Evolutionary conservation across 1,140 invertebrate species (phyloP), one percentile per base, ranked within the genome.

Genomic region (Temnothorax longispinosus): DNA sequence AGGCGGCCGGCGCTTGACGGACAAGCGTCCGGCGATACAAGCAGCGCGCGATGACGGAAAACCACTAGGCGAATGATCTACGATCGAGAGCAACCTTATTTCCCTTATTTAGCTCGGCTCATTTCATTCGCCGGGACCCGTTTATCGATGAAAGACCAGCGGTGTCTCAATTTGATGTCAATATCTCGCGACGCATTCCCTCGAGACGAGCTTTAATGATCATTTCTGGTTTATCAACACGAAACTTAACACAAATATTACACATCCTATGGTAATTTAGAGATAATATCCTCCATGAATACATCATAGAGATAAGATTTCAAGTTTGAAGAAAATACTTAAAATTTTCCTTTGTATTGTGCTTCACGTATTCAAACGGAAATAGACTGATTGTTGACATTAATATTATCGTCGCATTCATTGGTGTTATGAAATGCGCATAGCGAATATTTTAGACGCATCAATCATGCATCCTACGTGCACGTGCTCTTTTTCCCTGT

Each of bases 1-100:
- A 75, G 80, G 80, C 80, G 44, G 54, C 27, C 54, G 80, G 18
- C 54, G 50, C 38, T 27, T 69, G 62, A 80, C 62, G 8, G 50
- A 72, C 50, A 13, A 7, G 1, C 78, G 38, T 32, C 13, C 38
- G 11, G 11, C 11, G n/a, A 10, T 41, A 47, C 2, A 6, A 47
- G 38, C 77, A 69, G 78, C 78, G 60, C 78, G 47, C 58, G 41
- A 72, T 32, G 67, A 82, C 67, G 67, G 54, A 41, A 82, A 74
- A 82, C 1, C 67, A 18, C 27, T 35, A 27, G 8, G 11, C 35
- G 69, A 60, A 32, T 75, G 80, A 84, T 84, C 80, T 47, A 75
- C 41, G 54, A 75, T 60, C 44, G 41, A 47, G 62, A 38, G 18
- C 56, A 44, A 62, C 38, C 52, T 38, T 38, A 56, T 81, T 81